A percentile compares a stretch with the other conserved stretches of the same genome.
phyloP scores from a whole-genome alignment of 2,888 invertebrate species.

The Coenonympha arcania region DNA sequence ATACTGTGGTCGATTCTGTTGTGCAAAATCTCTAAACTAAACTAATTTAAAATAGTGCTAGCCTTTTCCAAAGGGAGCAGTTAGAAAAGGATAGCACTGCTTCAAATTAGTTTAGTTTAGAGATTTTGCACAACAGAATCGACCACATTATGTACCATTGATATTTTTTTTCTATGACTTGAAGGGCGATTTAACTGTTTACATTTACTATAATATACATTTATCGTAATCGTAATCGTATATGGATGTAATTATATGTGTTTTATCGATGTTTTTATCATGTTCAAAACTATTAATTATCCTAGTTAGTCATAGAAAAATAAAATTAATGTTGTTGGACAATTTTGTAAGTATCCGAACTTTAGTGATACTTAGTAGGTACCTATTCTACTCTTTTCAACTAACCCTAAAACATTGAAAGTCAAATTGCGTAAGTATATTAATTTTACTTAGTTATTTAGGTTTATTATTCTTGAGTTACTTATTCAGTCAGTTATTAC shows the following conservation, averaged over 20 bases:
- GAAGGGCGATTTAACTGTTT: not conserved
- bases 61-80: no score
- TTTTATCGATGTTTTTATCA: not conserved
- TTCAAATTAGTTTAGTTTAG: no score
- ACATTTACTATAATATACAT: no score
- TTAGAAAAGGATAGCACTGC: no score
- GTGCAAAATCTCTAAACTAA: no score
- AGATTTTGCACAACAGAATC: no score
- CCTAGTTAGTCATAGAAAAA: conserved; percentile 2
- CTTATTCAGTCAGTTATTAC: not conserved
- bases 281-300: not conserved
- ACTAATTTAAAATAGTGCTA: no score
- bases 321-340: not conserved
- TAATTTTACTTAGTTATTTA: not conserved
- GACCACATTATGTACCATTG: not conserved
- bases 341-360: not conserved
- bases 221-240: no score
- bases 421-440: not conserved
- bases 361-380: not conserved
- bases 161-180: not conserved
- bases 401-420: not conserved
- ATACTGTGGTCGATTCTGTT: not conserved
- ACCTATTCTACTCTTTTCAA: not conserved
- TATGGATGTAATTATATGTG: no score
- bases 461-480: not conserved